Evolutionary conservation across 2,888 invertebrate genomes (phyloP).

Genomic region (Hypercompe scribonia): DNA sequence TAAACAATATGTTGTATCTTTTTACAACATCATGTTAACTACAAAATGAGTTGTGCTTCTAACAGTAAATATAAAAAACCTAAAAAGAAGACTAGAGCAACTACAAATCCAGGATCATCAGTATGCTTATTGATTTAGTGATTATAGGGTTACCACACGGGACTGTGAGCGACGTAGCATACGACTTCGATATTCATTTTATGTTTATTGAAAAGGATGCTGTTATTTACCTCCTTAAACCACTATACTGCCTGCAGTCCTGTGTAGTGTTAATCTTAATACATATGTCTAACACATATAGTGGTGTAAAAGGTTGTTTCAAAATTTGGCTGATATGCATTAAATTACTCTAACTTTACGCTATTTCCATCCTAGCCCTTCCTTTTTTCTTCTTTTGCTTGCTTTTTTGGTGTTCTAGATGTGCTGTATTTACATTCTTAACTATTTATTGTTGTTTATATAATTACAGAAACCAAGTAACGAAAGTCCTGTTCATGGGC

Average conservation of each 20-base stretch:
- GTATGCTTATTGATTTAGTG: constrained; percentile 47
- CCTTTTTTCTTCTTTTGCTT: too few relatives aligned
- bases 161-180: not conserved
- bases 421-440: too few relatives aligned
- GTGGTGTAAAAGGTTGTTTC: too few relatives aligned
- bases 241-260: too few relatives aligned
- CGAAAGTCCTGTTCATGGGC: constrained; percentile 39
- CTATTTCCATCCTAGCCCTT: too few relatives aligned
- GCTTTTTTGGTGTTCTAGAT: too few relatives aligned
- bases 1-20: constrained; percentile 25
- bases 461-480: constrained; percentile 52
- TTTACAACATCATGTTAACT: constrained; percentile 53
- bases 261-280: too few relatives aligned
- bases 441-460: not conserved
- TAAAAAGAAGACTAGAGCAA: constrained; percentile 63
- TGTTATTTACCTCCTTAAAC: too few relatives aligned
- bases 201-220: not conserved
- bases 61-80: constrained; percentile 69
- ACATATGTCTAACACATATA: too few relatives aligned
- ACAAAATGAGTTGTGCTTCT: constrained; percentile 69
- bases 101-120: constrained; percentile 65
- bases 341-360: too few relatives aligned
- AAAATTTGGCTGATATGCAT: too few relatives aligned
- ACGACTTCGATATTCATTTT: not conserved
- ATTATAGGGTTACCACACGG: not conserved